Evolutionary conservation across 2,113 vertebrate genomes (phyloP).

Genomic region (Macrotis lagotis): DNA sequence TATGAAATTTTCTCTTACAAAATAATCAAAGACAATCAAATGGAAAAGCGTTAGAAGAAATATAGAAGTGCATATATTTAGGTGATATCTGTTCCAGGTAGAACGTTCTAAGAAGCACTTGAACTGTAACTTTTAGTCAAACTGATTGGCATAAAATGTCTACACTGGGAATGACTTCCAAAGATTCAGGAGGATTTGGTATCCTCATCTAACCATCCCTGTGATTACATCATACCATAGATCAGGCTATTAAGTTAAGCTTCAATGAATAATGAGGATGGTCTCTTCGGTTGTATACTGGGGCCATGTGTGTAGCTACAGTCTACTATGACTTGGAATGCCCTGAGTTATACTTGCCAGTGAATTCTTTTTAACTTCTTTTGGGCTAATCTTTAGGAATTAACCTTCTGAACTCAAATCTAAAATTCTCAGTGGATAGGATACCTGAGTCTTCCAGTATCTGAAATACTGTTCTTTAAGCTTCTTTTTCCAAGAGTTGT

Average conservation of each 20-base stretch:
- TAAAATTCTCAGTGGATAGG: not conserved
- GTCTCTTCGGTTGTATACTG: not conserved
- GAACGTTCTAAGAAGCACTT: not conserved
- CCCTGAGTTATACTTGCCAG: not conserved
- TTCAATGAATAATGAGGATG: not conserved
- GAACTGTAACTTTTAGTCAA: not conserved
- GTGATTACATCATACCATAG: not conserved
- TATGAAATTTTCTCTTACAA: not conserved
- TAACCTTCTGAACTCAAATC: not conserved
- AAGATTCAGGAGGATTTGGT: not conserved
- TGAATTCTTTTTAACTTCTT: not conserved
- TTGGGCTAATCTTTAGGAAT: not conserved
- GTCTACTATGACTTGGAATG: not conserved
- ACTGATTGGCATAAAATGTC: not conserved
- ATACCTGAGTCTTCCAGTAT: not conserved
- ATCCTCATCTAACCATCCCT: not conserved
- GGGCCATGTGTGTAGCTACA: not conserved
- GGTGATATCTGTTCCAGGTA: not conserved
- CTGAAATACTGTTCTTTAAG: not conserved
- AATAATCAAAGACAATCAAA: not conserved
- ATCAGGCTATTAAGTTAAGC: not conserved
- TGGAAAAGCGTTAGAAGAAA: not conserved
- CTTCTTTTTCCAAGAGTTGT: not conserved
- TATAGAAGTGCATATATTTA: not conserved
- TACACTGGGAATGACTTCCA: not conserved